These are phyloP conservation scores for Sterna hirundo DNA, from an alignment of 2,113 vertebrate genomes.

Conservation along the genomic window DNA sequence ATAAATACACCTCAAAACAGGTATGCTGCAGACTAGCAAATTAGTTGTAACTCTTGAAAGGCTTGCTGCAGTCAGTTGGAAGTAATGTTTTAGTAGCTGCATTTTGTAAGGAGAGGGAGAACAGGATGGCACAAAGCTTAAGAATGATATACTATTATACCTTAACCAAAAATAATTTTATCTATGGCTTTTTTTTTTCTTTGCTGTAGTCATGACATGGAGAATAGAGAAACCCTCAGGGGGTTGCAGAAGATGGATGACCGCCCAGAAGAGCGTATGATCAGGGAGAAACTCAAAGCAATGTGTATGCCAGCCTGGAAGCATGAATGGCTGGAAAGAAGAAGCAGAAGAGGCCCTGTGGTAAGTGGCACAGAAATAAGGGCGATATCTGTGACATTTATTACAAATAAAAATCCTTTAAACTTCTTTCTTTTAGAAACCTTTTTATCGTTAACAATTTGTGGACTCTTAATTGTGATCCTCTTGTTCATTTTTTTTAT, in stretches of 20 bases:
- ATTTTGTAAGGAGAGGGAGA: neutral
- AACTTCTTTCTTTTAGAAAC: neutral
- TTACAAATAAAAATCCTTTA: neutral
- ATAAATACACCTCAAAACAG: neutral
- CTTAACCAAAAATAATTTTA: neutral
- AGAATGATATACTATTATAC: neutral
- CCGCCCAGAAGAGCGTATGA: slow-evolving; percentile 89
- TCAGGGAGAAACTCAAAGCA: slow-evolving; percentile 90
- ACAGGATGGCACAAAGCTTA: neutral
- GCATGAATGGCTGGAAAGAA: slow-evolving; percentile 89
- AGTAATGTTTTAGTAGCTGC: neutral
- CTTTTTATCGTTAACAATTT: neutral
- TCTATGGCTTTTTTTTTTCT: slow-evolving; percentile 12
- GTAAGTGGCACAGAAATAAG: slow-evolving; percentile 68
- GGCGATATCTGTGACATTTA: neutral
- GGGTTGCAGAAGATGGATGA: slow-evolving; percentile 91
- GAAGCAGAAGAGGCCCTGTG: slow-evolving; percentile 85
- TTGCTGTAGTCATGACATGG: slow-evolving; percentile 83
- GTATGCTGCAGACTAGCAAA: neutral
- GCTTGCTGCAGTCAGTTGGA: neutral
- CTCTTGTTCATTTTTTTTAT: neutral
- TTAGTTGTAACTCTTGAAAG: neutral
- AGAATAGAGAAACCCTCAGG: slow-evolving; percentile 86
- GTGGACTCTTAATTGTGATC: neutral
- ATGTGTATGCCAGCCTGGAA: slow-evolving; percentile 94